Evolutionary conservation across 2,113 vertebrate species (phyloP).

Genomic region (Lasiurus borealis): DNA sequence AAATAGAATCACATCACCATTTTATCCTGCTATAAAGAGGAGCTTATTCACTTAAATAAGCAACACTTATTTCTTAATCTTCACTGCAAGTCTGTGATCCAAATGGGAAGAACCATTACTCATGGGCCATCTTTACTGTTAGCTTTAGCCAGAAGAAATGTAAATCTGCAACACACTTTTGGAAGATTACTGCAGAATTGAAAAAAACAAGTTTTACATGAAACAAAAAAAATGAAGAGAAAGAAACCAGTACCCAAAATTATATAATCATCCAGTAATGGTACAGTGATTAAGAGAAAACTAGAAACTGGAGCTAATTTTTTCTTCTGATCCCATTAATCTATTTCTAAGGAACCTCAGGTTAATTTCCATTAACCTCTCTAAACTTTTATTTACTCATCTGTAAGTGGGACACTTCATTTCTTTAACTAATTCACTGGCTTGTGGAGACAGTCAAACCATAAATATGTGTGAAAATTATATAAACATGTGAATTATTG

Average conservation of each 20-base stretch:
- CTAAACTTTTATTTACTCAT: slow-evolving; percentile 27
- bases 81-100: background rate
- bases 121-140: background rate
- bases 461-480: slow-evolving; percentile 22
- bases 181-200: background rate
- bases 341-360: background rate
- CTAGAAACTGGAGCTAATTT: slow-evolving; percentile 7
- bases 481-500: background rate
- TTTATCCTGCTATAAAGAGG: slow-evolving; percentile 62
- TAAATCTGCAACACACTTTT: background rate
- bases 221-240: background rate
- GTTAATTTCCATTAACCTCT: slow-evolving; percentile 53
- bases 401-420: slow-evolving; percentile 15
- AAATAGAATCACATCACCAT: slow-evolving; percentile 49
- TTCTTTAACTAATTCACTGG: slow-evolving; percentile 1
- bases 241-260: background rate
- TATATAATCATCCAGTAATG: slow-evolving; percentile 17
- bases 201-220: background rate
- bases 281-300: slow-evolving; percentile 9
- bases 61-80: slow-evolving; percentile 56
- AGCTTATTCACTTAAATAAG: slow-evolving; percentile 56
- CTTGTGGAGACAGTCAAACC: background rate
- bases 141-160: slow-evolving; percentile 51
- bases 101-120: background rate
- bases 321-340: slow-evolving; percentile 45